A percentile compares a stretch with the other conserved stretches of the same genome.
Conservation (phyloP, 2,113 vertebrate genomes). For the Ceuthmochares aereus region DNA sequence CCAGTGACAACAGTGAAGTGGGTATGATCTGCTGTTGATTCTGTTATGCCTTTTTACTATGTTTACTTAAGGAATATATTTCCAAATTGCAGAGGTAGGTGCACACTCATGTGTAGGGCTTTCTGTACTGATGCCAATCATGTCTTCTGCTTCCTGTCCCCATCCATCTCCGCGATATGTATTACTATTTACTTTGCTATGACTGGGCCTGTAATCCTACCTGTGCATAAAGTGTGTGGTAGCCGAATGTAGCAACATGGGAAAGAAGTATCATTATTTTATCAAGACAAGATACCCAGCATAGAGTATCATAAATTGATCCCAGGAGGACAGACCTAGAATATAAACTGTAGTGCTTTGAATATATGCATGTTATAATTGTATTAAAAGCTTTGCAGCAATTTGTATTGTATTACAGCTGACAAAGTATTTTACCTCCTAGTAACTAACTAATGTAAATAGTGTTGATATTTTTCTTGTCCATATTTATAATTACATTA, state of each 20-base stretch:
- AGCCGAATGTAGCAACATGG: not conserved
- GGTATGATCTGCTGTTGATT: not conserved
- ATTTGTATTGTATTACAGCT: slow-evolving; percentile 65
- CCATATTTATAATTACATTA: slow-evolving; percentile 54
- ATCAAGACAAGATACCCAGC: slow-evolving; percentile 11
- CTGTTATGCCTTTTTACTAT: not conserved
- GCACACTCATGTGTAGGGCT: not conserved
- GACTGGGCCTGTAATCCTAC: not conserved
- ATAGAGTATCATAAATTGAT: slow-evolving; percentile 40
- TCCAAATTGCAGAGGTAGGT: not conserved
- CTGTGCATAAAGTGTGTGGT: not conserved
- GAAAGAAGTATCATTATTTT: not conserved
- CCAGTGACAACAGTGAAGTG: not conserved
- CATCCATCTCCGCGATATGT: rapidly evolving
- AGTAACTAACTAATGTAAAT: slow-evolving; percentile 26
- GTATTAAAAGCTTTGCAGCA: slow-evolving; percentile 28
- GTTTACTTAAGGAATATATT: not conserved
- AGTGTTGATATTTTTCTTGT: slow-evolving; percentile 19
- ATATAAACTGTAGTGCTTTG: slow-evolving; percentile 23
- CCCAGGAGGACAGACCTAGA: slow-evolving; percentile 44
- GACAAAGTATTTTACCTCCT: slow-evolving; percentile 55
- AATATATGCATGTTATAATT: slow-evolving; percentile 19
- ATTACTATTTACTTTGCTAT: rapidly evolving
- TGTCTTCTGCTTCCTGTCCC: not conserved
- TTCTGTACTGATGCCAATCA: not conserved